phyloP scores from a whole-genome alignment of 2,888 invertebrate genomes.

The Idaea biselata region DNA sequence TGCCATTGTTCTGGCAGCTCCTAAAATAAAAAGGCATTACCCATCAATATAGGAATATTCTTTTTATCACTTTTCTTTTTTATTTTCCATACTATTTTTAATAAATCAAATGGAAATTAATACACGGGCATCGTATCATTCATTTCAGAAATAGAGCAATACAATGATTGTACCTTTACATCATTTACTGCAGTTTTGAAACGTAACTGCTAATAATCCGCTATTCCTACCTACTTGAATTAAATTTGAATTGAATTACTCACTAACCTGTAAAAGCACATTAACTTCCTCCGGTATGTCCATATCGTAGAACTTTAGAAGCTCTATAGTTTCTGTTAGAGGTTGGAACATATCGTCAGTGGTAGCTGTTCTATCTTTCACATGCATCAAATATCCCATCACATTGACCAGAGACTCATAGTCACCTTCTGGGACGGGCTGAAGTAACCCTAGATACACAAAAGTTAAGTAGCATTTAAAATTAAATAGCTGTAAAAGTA shows the following conservation, averaged over 20 bases:
- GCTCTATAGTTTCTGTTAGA: slow-evolving; percentile 93
- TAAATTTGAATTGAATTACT: no score
- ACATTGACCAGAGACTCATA: slow-evolving; percentile 93
- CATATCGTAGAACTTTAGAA: slow-evolving; percentile 96
- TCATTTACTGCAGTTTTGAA: no score
- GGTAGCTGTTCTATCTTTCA: slow-evolving; percentile 91
- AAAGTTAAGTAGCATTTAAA: not conserved
- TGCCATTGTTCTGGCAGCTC: slow-evolving; percentile 98
- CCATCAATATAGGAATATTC: no score
- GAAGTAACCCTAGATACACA: slow-evolving; percentile 74
- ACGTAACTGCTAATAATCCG: no score
- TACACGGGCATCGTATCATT: not conserved
- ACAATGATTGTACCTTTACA: no score
- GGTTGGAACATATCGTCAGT: slow-evolving; percentile 99
- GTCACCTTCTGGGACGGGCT: slow-evolving; percentile 92
- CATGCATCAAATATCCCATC: slow-evolving; percentile 96
- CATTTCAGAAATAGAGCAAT: not conserved
- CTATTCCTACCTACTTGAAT: no score
- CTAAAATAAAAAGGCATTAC: slow-evolving; percentile 56
- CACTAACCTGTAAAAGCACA: slow-evolving; percentile 86
- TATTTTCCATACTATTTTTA: no score
- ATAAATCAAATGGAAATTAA: no score
- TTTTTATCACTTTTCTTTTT: no score
- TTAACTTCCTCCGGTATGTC: slow-evolving; percentile 98
- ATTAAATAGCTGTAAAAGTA: not conserved